Conservation (phyloP, 1,140 invertebrate genomes). For the Pseudomyrmex concolor region DNA sequence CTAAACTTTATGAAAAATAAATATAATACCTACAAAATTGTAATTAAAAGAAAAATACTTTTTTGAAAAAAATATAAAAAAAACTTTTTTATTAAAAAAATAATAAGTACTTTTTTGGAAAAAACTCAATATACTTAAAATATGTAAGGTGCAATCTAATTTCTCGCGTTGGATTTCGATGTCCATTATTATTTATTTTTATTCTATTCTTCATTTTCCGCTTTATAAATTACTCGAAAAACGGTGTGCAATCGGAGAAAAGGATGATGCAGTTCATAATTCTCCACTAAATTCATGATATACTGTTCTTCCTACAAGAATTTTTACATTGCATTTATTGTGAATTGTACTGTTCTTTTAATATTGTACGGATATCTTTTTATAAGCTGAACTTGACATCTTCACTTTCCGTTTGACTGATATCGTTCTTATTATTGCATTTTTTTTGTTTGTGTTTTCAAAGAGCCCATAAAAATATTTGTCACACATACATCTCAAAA, state of each 20-base stretch:
- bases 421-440: neutral
- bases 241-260: constrained; percentile 11
- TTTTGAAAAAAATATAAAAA: too few species aligned
- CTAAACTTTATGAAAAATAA: too few species aligned
- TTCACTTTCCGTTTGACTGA: neutral
- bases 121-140: neutral
- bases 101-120: neutral
- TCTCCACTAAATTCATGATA: neutral
- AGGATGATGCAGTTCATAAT: neutral
- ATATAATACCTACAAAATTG: too few species aligned
- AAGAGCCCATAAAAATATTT: neutral
- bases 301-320: neutral
- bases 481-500: neutral
- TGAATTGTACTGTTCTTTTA: neutral
- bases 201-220: neutral
- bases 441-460: neutral
- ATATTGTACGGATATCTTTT: neutral
- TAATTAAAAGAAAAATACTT: too few species aligned
- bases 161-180: neutral
- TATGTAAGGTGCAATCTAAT: neutral
- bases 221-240: constrained; percentile 3
- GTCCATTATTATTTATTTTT: neutral
- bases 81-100: too few species aligned
- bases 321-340: constrained; percentile 8
- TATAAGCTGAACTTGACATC: neutral